phyloP scores from a whole-genome alignment of 1,140 invertebrate species.

The Lerema accius region DNA sequence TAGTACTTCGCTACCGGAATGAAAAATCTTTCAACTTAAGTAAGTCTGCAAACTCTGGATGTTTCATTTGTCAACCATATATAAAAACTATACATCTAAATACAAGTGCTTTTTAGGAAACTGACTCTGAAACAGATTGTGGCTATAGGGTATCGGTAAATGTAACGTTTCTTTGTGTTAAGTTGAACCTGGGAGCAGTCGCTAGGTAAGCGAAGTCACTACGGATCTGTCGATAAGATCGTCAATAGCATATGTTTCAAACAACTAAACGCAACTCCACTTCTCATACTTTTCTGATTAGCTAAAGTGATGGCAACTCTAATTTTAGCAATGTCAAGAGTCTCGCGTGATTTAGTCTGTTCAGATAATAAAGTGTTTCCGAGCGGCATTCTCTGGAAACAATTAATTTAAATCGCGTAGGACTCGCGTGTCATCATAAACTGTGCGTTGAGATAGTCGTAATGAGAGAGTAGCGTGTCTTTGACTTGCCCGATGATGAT shows the following conservation, averaged over 20 bases:
- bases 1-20: constrained; percentile 57
- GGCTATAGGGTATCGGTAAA: no score
- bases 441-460: constrained; percentile 36
- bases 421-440: constrained; percentile 54
- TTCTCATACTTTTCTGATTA: not conserved
- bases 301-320: constrained; percentile 26
- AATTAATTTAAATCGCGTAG: constrained; percentile 56
- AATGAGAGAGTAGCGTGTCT: no score
- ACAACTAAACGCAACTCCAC: not conserved
- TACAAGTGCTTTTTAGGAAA: no score
- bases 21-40: constrained; percentile 58
- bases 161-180: no score
- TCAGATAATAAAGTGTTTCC: constrained; percentile 46
- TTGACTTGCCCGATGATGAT: no score
- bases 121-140: no score
- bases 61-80: no score
- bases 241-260: no score
- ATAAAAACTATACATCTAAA: no score
- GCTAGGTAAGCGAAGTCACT: no score
- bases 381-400: constrained; percentile 46
- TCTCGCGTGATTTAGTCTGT: constrained; percentile 57
- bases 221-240: no score
- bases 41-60: constrained; percentile 46
- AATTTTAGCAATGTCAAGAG: constrained; percentile 50
- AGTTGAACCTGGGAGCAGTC: no score